phyloP scores from a whole-genome alignment of 2,113 vertebrate species.

The Rhabdornis inornatus region DNA sequence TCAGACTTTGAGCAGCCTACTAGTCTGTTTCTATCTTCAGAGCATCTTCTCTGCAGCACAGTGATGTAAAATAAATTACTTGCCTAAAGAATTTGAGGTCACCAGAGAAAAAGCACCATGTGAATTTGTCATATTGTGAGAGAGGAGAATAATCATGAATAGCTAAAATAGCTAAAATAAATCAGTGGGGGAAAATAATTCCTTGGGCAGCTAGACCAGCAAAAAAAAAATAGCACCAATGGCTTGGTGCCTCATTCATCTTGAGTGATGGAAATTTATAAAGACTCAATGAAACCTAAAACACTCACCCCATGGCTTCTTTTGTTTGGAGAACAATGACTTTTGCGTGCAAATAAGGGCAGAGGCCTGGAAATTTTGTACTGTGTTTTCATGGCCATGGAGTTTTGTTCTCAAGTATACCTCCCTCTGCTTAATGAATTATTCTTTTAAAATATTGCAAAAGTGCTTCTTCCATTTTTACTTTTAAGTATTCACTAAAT shows the following conservation, averaged over 20 bases:
- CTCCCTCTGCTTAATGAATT: not conserved
- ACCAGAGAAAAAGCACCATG: not conserved
- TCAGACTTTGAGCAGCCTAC: not conserved
- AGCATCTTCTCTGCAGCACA: not conserved
- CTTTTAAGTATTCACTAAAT: not conserved
- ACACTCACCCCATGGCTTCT: not conserved
- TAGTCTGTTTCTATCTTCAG: not conserved
- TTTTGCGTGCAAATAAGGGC: constrained; percentile 1
- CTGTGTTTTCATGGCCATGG: not conserved
- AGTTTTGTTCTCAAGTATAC: not conserved
- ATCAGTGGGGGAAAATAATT: not conserved
- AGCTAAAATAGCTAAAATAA: not conserved
- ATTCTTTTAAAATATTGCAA: not conserved
- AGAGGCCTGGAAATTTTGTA: not conserved
- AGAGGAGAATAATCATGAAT: not conserved
- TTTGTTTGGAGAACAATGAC: constrained; percentile 20
- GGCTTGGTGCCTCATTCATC: not conserved
- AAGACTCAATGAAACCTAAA: constrained; percentile 1
- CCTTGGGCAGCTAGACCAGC: not conserved
- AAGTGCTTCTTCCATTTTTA: not conserved
- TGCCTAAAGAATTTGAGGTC: not conserved
- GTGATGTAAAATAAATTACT: not conserved
- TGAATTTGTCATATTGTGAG: not conserved
- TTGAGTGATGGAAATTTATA: constrained; percentile 1
- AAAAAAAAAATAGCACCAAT: not conserved